Percentiles rank a stretch among this genome's conserved stretches.
These are phyloP conservation scores for Lordiphosa fenestrarum DNA, from an alignment of 2,888 invertebrate species.

Conservation along the genomic window DNA sequence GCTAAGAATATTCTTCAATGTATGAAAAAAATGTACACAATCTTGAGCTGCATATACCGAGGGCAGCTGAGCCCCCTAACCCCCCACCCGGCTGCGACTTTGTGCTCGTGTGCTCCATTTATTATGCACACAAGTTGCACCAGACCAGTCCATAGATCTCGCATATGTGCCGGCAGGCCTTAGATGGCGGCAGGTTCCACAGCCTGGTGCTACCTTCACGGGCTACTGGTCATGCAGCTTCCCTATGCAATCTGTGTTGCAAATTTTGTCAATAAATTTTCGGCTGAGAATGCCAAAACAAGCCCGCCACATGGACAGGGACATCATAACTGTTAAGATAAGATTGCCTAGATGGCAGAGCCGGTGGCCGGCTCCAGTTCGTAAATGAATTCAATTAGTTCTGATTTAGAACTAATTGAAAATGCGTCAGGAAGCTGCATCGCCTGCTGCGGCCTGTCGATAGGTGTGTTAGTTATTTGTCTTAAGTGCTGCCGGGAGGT, in stretches of 20 bases:
- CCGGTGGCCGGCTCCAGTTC: conserved; percentile 18
- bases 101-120: conserved; percentile 55
- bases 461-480: conserved; percentile 71
- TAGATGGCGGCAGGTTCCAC: conserved; percentile 49
- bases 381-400: conserved; percentile 69
- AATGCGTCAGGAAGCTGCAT: conserved; percentile 50
- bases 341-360: conserved; percentile 56
- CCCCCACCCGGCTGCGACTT: too few relatives aligned
- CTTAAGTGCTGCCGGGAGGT: conserved; percentile 65
- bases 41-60: too few relatives aligned
- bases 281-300: conserved; percentile 66
- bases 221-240: conserved; percentile 58
- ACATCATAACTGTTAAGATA: conserved; percentile 71
- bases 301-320: conserved; percentile 28
- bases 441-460: conserved; percentile 42
- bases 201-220: conserved; percentile 25
- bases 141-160: conserved; percentile 65
- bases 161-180: conserved; percentile 53
- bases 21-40: too few relatives aligned
- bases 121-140: conserved; percentile 52
- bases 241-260: conserved; percentile 77
- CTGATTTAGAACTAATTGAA: conserved; percentile 73
- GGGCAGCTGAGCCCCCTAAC: too few relatives aligned
- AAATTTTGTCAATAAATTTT: conserved; percentile 73
- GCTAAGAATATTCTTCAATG: too few relatives aligned